Evolutionary conservation across 2,113 vertebrate genomes (phyloP), one percentile per base, ranked within the genome.

Genomic region (Microtus montanus): DNA sequence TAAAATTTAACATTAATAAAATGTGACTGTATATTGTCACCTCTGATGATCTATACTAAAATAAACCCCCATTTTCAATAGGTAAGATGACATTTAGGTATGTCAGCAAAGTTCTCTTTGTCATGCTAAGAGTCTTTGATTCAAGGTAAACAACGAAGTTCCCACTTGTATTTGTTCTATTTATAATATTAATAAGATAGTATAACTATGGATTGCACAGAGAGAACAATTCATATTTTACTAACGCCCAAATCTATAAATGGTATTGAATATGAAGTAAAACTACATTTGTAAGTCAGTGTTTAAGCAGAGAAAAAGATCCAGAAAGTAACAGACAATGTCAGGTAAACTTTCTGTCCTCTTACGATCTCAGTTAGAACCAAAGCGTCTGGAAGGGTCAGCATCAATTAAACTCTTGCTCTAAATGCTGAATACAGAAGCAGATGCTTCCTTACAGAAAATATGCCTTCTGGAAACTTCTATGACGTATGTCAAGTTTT

Each of bases 391-490:
- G 73, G 96, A 97, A 97, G 90, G 96, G 97, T 98, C 98, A 97
- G 93, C 89, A 97, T 95, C 96, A 98, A 95, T 98, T 98, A 98
- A 97, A 97, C 96, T 97, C 96, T 96, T 97, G 66, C 93, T 97
- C 94, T 98, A 98, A 97, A 97, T 93, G 89, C 94, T 97, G 94
- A 93, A 93, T 96, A 95, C 79, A 96, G 94, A 97, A 97, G 89
- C 95, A 97, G 92, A 96, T 97, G 95, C 92, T 97, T 98, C 96
- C 95, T 97, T 97, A 97, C 93, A 98, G 97, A 98, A 98, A 98
- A 98, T 97, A 97, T 92, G 96, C 97, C 97, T 98, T 98, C 97
- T 98, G 96, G 97, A 98, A 98, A 98, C 96, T 98, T 98, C 96
- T 97, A 97, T 98, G 97, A 97, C 1, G 8, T 96, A 97, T 0